phyloP scores from a whole-genome alignment of 2,888 invertebrate species.

The Lycophotia porphyrea region DNA sequence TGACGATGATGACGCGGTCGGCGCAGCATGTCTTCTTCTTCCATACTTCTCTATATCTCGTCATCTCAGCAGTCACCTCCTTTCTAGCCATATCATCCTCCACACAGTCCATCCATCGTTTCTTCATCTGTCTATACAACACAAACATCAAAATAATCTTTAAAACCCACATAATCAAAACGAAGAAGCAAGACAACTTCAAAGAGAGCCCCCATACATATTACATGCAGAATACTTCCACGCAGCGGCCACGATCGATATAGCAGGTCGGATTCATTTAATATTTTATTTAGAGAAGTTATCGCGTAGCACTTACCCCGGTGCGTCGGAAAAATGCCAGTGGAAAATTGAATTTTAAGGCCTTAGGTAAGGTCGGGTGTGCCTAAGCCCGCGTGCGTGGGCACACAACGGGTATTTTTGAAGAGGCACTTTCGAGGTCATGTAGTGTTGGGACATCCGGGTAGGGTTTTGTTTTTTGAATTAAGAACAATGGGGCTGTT shows the following conservation, averaged over 20 bases:
- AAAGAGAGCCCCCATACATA: constrained; percentile 51
- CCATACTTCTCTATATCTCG: too few relatives aligned
- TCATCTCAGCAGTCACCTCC: too few relatives aligned
- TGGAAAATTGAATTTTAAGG: constrained; percentile 66
- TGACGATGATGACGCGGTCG: too few relatives aligned
- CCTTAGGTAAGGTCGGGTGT: constrained; percentile 20
- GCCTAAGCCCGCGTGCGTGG: constrained; percentile 6
- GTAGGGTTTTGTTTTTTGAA: not conserved
- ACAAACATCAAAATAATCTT: not conserved
- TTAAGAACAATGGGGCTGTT: not conserved
- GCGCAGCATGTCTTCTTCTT: too few relatives aligned
- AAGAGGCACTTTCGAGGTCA: constrained; percentile 1
- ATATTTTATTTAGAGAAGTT: constrained; percentile 68
- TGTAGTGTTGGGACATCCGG: constrained; percentile 11
- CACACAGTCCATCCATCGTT: too few relatives aligned
- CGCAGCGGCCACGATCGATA: constrained; percentile 63
- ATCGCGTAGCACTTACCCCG: constrained; percentile 50
- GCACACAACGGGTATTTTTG: constrained; percentile 36
- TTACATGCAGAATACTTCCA: constrained; percentile 48
- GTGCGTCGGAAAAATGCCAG: constrained; percentile 54
- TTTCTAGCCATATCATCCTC: too few relatives aligned
- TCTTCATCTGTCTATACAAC: too few relatives aligned
- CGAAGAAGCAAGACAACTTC: constrained; percentile 15
- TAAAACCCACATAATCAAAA: constrained; percentile 3
- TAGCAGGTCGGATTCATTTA: constrained; percentile 62